Base-by-base conservation (phyloP, 1,140 invertebrate genomes). In the Caenorhabditis inopinata region DNA sequence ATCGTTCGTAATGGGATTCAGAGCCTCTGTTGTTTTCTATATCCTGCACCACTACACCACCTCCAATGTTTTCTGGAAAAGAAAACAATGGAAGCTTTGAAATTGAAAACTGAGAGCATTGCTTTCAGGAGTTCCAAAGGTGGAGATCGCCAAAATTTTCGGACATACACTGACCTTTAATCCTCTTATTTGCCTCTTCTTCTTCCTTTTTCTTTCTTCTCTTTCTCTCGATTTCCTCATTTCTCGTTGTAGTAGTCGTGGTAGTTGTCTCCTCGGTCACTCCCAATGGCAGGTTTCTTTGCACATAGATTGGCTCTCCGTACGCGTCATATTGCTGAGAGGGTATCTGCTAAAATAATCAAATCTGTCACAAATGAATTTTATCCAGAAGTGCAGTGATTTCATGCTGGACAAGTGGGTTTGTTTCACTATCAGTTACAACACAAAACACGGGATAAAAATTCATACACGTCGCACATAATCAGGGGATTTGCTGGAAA, bases 191-290 rank as follows among this genome's bases (percentile, higher is more conserved):
- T 18, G 11, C 21, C 4, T 68, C 58, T 1, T 68, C 58, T 9
- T 68, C 58, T 1, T 42, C 32, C 32, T 68, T 68, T 32, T 68
- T 68, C 58, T 68, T 68, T 9, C 25, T 68, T 2, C 58, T 23
- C n/a, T 68, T 68, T 42, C 58, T 38, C 7, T 68, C 58, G 38
- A 68, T 68, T 68, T 68, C 58, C n/a, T 68, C 58, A 21, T 68
- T 68, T 38, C 58, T 35, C 6, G 58, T 68, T 11, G 58, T 68
- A 0, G 58, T 68, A 21, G 58, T 68, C 18, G 58, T 68, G 1
- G 58, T 68, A 21, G 25, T 68, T 42, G 58, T 68, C 12, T 68
- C 58, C 25, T 68, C 58, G n/a, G 58, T 68, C 2, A 68, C 58
- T 42, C 58, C 58, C 32, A 27, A 27, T 42, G 58, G 25, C 12